Evolutionary conservation across 2,888 invertebrate species (phyloP), one percentile per base, ranked within the genome.

Genomic region (Imbricaverruca yamaguchii): DNA sequence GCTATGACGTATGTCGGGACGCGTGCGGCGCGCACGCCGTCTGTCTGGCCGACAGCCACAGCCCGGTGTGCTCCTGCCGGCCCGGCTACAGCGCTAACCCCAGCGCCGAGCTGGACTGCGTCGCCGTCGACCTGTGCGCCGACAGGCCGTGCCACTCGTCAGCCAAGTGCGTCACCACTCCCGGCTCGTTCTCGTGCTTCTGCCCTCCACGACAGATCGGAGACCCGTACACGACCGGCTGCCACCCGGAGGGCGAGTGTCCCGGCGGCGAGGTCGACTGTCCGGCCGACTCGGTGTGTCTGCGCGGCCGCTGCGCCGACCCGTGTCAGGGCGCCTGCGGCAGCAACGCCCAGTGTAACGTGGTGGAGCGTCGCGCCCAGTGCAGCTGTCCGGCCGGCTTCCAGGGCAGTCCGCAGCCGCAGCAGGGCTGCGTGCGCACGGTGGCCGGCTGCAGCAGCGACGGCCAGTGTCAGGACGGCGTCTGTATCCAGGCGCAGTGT

Each of bases 21-120:
- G 91, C 93, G 4, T 96, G 96, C 85, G 95, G 96, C 0, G 91
- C 91, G 25, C 94, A 95, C 87, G 94, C 96, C 13, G 93, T 96
- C 23, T 96, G 96, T 86, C 91, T 95, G 84, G 92, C 93, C 10
- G 94, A 95, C 87, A 92, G 93, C 85, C 94, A 96, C 86, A 92
- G 91, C 86, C 91, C 92, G 13, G 90, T 90, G 25, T 96, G 96
- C 85, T 93, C 94, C 86, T 96, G 96, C 86, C 95, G 94, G 63
- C 92, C 92, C 59, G 96, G 96, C 15, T 94, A 91, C 86, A 91
- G 90, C 84, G 91, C 93, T 3, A 93, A 94, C 86, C 95, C 95
- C 4, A 88, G 93, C 57, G 91, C 95, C n/a, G 95, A 95, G 85
- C 91, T 94, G 18, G 92, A 92, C 85, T 96, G 96, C 86, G 90